Conservation (phyloP, 2,797 vertebrate genomes). For the Falco peregrinus region DNA sequence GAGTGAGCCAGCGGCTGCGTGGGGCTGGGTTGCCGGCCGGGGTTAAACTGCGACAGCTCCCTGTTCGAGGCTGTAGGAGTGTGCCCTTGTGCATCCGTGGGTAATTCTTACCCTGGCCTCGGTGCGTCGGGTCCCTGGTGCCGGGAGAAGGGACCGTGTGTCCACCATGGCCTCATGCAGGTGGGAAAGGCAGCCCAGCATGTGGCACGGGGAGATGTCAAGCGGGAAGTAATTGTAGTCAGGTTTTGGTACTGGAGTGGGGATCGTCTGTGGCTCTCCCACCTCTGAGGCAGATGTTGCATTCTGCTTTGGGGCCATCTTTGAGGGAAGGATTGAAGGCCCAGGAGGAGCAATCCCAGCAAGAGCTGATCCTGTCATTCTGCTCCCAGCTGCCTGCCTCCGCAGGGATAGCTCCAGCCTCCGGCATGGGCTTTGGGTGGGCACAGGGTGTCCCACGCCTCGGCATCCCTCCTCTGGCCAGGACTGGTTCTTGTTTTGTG, state of each 20-base stretch:
- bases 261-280: not conserved
- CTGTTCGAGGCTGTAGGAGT: not conserved
- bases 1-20: too few species aligned
- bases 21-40: too few species aligned
- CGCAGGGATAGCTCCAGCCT: not conserved
- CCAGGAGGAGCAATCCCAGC: not conserved
- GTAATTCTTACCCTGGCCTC: not conserved
- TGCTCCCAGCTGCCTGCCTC: not conserved
- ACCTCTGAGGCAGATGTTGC: not conserved
- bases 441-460: not conserved
- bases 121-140: accelerated
- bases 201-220: accelerated
- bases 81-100: not conserved
- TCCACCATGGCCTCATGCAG: not conserved
- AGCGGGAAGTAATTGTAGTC: not conserved
- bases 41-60: too few species aligned
- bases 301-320: not conserved
- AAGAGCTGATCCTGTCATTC: not conserved
- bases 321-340: not conserved
- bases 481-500: not conserved
- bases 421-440: not conserved
- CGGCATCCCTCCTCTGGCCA: not conserved
- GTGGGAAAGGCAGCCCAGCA: accelerated
- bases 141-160: not conserved
- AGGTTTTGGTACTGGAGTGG: not conserved